Percentiles rank a stretch among this genome's conserved stretches.
Conservation (phyloP, 1,140 invertebrate genomes). For the Acyrthosiphon pisum region DNA sequence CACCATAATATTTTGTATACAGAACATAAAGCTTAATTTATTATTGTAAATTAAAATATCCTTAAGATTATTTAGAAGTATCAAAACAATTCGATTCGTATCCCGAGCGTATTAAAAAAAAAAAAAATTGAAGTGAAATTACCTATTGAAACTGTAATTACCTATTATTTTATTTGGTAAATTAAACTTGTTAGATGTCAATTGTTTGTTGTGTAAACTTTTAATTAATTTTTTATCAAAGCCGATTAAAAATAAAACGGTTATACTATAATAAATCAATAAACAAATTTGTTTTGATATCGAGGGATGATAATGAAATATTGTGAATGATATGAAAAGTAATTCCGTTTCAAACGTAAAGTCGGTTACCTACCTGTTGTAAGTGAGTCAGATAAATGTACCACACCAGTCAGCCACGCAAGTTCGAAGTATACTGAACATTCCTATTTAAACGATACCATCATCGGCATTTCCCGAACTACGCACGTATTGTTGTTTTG, state of each 20-base stretch:
- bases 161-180: not conserved
- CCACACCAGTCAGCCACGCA: not conserved
- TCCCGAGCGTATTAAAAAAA: not conserved
- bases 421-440: not conserved
- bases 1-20: not conserved
- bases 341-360: not conserved
- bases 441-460: not conserved
- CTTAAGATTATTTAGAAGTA: not conserved
- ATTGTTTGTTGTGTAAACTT: not conserved
- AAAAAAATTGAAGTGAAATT: too few relatives aligned
- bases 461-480: conserved; percentile 16
- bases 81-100: not conserved
- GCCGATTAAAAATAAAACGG: not conserved
- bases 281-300: not conserved
- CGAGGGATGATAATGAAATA: not conserved
- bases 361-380: conserved; percentile 20
- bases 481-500: conserved; percentile 30
- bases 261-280: not conserved
- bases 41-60: not conserved
- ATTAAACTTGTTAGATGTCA: not conserved
- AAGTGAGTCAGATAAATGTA: not conserved
- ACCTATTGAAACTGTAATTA: too few relatives aligned
- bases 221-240: not conserved
- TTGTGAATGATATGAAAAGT: not conserved
- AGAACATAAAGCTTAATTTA: not conserved